Evolutionary conservation across 2,113 vertebrate species (phyloP).

Genomic region (Meleagris gallopavo): DNA sequence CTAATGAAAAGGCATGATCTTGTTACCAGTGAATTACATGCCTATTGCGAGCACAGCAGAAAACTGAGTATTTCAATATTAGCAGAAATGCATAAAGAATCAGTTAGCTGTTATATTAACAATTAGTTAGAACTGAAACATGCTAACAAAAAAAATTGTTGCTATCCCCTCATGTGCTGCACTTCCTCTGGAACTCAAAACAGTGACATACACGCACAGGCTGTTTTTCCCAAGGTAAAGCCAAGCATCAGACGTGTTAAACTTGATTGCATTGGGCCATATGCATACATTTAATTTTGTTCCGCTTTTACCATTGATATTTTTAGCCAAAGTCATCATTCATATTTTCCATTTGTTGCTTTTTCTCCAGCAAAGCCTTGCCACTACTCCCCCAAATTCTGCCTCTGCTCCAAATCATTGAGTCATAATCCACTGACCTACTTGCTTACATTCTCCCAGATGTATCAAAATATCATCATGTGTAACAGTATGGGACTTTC

Average conservation of each 20-base stretch:
- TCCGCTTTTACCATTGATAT: constrained; percentile 8
- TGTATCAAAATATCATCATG: constrained; percentile 37
- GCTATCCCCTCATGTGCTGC: background rate
- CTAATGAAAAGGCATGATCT: background rate
- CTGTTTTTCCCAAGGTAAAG: background rate
- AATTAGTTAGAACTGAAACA: background rate
- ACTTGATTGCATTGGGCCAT: background rate
- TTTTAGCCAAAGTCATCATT: constrained; percentile 38
- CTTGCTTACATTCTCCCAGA: constrained; percentile 40
- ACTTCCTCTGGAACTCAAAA: background rate
- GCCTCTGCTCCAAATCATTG: constrained; percentile 40
- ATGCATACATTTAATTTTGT: background rate
- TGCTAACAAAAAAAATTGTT: background rate
- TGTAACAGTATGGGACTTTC: background rate
- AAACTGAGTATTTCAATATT: background rate
- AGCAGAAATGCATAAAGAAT: background rate
- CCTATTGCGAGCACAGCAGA: background rate
- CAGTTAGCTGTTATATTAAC: background rate
- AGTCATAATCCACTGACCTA: constrained; percentile 52
- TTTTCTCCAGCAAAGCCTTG: constrained; percentile 22
- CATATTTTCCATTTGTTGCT: constrained; percentile 37
- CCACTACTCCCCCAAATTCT: background rate
- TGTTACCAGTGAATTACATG: background rate
- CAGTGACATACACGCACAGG: background rate
- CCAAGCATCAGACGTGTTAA: background rate